Evolutionary conservation across 2,888 invertebrate species (phyloP).

Genomic region (Spisula solida): DNA sequence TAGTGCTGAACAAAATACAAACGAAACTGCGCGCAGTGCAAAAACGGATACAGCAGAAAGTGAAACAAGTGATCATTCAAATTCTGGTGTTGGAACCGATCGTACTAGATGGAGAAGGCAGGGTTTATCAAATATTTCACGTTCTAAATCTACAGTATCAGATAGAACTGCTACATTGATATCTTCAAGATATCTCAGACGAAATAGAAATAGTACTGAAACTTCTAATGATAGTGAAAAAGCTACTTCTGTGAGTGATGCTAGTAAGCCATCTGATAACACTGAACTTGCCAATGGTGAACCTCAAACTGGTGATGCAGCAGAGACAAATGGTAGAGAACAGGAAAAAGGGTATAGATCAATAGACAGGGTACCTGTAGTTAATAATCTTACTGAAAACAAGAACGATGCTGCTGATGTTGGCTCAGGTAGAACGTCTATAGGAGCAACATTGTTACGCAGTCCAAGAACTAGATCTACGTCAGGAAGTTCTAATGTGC

Average conservation of each 20-base stretch:
- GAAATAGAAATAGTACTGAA: slow-evolving; percentile 37
- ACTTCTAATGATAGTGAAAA: slow-evolving; percentile 25
- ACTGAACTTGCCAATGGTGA: not conserved
- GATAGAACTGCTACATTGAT: slow-evolving; percentile 64
- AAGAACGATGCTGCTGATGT: slow-evolving; percentile 3
- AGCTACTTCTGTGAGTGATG: not conserved
- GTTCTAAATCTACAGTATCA: slow-evolving; percentile 54
- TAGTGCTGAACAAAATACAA: slow-evolving; percentile 24
- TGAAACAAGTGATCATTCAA: slow-evolving; percentile 20
- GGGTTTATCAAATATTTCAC: slow-evolving; percentile 32
- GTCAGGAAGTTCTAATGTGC: slow-evolving; percentile 55
- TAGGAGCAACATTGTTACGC: slow-evolving; percentile 64
- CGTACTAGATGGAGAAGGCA: slow-evolving; percentile 66
- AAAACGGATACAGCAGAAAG: slow-evolving; percentile 23
- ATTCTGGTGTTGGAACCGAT: slow-evolving; percentile 32
- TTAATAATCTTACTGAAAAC: slow-evolving; percentile 17
- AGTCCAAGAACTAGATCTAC: slow-evolving; percentile 64
- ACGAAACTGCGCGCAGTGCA: not conserved
- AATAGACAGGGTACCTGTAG: slow-evolving; percentile 10
- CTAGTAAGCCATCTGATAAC: not conserved
- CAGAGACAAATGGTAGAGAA: not conserved
- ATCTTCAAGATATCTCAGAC: slow-evolving; percentile 60
- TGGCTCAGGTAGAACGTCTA: slow-evolving; percentile 38
- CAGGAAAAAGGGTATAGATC: slow-evolving; percentile 14
- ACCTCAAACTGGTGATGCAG: not conserved